Conservation (phyloP, 2,797 vertebrate genomes). For the Cyprinodon diabolis region DNA sequence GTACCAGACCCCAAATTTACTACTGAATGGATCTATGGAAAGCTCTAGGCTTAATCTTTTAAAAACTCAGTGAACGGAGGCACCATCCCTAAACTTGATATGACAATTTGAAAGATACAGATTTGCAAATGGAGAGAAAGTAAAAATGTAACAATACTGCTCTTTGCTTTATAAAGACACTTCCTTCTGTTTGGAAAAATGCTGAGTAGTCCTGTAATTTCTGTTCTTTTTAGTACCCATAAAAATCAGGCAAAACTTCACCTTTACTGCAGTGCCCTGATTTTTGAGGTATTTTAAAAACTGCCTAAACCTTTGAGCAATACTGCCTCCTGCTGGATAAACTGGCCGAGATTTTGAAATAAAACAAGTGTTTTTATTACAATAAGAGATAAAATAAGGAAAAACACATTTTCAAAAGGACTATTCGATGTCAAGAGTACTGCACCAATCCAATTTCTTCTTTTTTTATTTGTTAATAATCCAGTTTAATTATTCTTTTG, state of each 20-base stretch:
- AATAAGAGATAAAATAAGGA: background rate
- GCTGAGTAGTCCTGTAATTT: too few species aligned
- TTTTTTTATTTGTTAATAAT: background rate
- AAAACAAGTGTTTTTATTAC: background rate
- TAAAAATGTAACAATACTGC: background rate
- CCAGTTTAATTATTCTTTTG: background rate
- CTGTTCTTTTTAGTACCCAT: background rate
- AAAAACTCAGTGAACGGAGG: too few species aligned
- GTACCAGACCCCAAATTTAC: too few species aligned
- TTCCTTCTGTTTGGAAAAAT: background rate
- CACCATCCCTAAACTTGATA: background rate
- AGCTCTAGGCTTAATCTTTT: too few species aligned
- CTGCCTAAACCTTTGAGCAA: background rate
- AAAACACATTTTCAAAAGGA: background rate
- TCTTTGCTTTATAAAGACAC: background rate
- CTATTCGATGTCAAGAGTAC: background rate
- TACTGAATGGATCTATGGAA: too few species aligned
- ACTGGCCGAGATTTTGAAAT: background rate
- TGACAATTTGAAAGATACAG: background rate
- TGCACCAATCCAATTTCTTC: too few species aligned
- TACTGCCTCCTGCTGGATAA: slow-evolving; percentile 54
- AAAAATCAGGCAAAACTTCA: background rate
- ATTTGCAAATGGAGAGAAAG: background rate
- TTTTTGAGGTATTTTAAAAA: background rate
- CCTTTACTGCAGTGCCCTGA: background rate